phyloP scores from a whole-genome alignment of 2,797 vertebrate species.

The Onychomys leucogaster region DNA sequence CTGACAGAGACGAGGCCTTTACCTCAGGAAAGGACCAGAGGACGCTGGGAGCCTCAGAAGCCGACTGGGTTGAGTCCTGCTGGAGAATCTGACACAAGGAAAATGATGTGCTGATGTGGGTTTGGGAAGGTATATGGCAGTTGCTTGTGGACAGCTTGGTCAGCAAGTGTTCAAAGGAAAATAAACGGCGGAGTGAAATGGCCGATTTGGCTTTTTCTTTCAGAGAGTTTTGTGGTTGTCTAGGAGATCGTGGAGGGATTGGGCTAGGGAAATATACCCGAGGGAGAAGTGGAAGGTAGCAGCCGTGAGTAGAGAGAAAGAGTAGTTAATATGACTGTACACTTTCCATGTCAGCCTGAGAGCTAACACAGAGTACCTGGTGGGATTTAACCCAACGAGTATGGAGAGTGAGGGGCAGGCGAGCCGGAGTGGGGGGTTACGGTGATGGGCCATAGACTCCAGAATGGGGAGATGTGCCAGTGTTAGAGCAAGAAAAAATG shows the following conservation, averaged over 20 bases:
- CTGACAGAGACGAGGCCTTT: neutral
- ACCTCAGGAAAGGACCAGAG: neutral
- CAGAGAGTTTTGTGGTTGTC: neutral
- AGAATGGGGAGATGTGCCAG: neutral
- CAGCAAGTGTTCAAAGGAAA: neutral
- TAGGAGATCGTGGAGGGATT: neutral
- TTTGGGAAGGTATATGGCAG: neutral
- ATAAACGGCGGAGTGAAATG: neutral
- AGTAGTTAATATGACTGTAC: neutral
- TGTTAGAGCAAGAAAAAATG: neutral
- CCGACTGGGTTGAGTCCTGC: neutral
- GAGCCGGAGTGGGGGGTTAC: neutral
- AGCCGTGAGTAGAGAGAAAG: constrained; percentile 29
- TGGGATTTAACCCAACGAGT: neutral
- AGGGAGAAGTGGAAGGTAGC: neutral
- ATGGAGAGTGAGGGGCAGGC: neutral
- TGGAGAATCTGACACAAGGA: neutral
- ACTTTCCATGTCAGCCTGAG: neutral
- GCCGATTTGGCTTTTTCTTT: neutral
- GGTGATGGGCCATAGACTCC: neutral
- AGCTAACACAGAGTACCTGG: neutral
- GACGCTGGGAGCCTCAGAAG: neutral
- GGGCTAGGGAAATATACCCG: neutral
- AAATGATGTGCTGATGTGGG: neutral
- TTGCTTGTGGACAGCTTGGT: neutral